These are phyloP conservation scores for Lasaia peninsularis DNA, from an alignment of 1,140 invertebrate genomes.

Conservation along the genomic window DNA sequence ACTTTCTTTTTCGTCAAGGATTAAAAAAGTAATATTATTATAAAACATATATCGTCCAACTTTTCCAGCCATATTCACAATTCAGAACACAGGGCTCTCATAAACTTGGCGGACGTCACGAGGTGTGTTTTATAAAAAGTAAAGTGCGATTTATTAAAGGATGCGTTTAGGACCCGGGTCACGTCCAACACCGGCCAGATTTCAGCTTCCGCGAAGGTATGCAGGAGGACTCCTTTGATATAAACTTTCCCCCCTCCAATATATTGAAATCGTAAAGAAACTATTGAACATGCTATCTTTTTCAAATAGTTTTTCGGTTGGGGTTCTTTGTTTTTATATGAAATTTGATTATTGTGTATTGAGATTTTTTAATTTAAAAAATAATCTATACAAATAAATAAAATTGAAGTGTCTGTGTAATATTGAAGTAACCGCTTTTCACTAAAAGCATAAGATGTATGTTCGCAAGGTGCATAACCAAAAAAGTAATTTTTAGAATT, in stretches of 20 bases:
- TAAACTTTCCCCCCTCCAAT: slow-evolving; percentile 44
- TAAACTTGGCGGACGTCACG: slow-evolving; percentile 56
- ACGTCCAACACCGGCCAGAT: slow-evolving; percentile 55
- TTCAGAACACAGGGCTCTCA: slow-evolving; percentile 48
- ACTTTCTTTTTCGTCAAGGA: neutral
- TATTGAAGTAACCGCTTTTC: too few relatives aligned
- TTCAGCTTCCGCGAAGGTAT: slow-evolving; percentile 49
- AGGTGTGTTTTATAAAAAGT: slow-evolving; percentile 66
- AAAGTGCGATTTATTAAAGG: slow-evolving; percentile 65
- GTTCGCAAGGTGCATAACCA: too few relatives aligned
- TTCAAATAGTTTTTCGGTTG: slow-evolving; percentile 9
- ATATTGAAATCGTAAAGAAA: slow-evolving; percentile 47
- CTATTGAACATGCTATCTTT: slow-evolving; percentile 28
- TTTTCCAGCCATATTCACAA: slow-evolving; percentile 29
- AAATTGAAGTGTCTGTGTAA: too few relatives aligned
- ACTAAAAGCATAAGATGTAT: too few relatives aligned
- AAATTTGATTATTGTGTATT: neutral
- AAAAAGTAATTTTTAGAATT: too few relatives aligned
- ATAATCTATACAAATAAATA: too few relatives aligned
- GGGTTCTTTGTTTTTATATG: neutral
- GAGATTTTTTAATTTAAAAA: too few relatives aligned
- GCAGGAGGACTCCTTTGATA: slow-evolving; percentile 36
- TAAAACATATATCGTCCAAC: slow-evolving; percentile 3
- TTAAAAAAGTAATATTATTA: slow-evolving; percentile 10
- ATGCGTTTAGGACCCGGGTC: slow-evolving; percentile 33